Percentiles rank a stretch among this genome's conserved stretches.
Conservation (phyloP, 2,113 vertebrate species). For the Trachemys scripta region DNA sequence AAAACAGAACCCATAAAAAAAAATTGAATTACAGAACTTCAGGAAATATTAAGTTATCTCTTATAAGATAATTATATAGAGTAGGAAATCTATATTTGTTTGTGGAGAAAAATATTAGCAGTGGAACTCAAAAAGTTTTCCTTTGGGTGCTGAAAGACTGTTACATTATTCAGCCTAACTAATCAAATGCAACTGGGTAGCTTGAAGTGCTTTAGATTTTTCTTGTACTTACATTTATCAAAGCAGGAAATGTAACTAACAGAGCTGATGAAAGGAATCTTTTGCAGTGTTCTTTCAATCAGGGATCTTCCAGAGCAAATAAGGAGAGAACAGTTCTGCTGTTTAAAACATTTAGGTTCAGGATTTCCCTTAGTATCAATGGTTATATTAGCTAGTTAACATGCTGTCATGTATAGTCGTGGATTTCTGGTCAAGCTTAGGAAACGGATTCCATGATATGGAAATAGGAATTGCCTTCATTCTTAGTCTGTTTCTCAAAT, state of each 20-base stretch:
- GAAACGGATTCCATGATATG: not conserved
- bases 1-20: not conserved
- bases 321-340: not conserved
- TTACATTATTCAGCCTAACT: conserved; percentile 70
- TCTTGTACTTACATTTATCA: conserved; percentile 67
- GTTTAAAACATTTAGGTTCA: conserved; percentile 21
- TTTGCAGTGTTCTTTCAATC: conserved; percentile 65
- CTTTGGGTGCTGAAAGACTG: conserved; percentile 60
- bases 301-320: conserved; percentile 45
- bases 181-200: conserved; percentile 76
- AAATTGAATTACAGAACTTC: not conserved
- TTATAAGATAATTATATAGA: conserved; percentile 45
- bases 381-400: conserved; percentile 44
- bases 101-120: conserved; percentile 9
- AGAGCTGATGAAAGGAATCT: conserved; percentile 71
- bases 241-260: conserved; percentile 69
- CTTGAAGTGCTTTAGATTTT: conserved; percentile 71
- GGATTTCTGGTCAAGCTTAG: conserved; percentile 33
- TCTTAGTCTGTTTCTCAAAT: not conserved
- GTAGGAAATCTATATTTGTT: conserved; percentile 6
- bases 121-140: conserved; percentile 46
- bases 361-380: not conserved
- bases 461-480: not conserved
- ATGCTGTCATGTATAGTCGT: not conserved
- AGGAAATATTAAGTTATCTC: conserved; percentile 29